phyloP scores from a whole-genome alignment of 2,888 invertebrate genomes.

The Erebia aethiops region DNA sequence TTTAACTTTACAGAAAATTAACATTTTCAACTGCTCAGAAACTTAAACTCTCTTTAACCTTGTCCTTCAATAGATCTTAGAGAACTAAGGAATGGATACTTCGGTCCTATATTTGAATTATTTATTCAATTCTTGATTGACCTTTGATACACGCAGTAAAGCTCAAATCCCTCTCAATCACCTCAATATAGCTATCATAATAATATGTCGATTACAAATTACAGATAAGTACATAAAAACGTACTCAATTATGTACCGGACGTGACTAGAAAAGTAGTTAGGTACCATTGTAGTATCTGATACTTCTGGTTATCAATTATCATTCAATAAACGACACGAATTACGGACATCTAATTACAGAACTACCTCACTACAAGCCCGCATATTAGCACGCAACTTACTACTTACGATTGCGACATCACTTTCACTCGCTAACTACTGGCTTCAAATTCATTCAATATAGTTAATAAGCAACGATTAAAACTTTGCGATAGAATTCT shows the following conservation, averaged over 20 bases:
- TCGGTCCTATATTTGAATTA: too few relatives aligned
- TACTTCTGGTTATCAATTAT: conserved; percentile 31
- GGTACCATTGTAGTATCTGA: conserved; percentile 19
- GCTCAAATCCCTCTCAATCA: not conserved
- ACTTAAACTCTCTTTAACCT: too few relatives aligned
- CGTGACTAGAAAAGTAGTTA: conserved; percentile 29
- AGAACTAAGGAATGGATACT: too few relatives aligned
- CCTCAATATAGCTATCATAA: not conserved
- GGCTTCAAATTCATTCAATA: conserved; percentile 30
- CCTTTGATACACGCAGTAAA: not conserved
- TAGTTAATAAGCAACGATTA: not conserved
- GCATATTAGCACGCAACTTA: conserved; percentile 51
- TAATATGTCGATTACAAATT: not conserved
- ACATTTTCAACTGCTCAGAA: too few relatives aligned
- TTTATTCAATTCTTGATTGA: not conserved
- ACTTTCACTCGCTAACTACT: conserved; percentile 65
- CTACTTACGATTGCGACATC: conserved; percentile 64
- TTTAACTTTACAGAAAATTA: too few relatives aligned
- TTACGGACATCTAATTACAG: conserved; percentile 46
- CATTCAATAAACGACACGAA: conserved; percentile 34
- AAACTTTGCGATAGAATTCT: not conserved
- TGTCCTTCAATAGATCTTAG: too few relatives aligned
- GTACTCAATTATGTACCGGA: conserved; percentile 22
- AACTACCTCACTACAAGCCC: conserved; percentile 41
- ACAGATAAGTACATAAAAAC: not conserved